A percentile compares a stretch with the other conserved stretches of the same genome.
phyloP scores from a whole-genome alignment of 1,140 invertebrate genomes.

The Diuraphis noxia region DNA sequence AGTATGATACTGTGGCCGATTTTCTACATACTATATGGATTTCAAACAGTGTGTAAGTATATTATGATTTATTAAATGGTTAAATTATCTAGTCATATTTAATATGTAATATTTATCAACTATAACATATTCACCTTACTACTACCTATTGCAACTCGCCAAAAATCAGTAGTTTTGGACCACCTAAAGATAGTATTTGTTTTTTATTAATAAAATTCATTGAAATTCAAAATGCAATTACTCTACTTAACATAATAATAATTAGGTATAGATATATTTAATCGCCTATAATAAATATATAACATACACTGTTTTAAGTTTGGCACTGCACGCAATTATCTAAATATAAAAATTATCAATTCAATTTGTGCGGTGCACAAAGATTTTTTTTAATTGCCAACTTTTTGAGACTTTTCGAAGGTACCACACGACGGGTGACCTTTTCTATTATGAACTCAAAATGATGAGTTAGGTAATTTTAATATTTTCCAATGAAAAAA shows the following conservation, averaged over 20 bases:
- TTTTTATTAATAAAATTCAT: background rate
- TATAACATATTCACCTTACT: background rate
- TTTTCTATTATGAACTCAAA: background rate
- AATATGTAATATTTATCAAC: background rate
- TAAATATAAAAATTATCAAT: background rate
- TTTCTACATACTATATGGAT: constrained; percentile 44
- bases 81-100: background rate
- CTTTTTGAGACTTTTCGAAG: background rate
- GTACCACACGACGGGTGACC: background rate
- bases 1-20: constrained; percentile 48
- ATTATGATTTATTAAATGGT: constrained; percentile 50
- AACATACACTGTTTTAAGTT: background rate
- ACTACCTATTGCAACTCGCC: too few species aligned
- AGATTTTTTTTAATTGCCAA: background rate
- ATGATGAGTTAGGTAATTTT: background rate
- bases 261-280: background rate
- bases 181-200: background rate
- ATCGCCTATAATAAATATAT: background rate
- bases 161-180: background rate
- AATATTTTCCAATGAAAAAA: background rate
- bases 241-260: background rate
- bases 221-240: background rate
- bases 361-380: background rate
- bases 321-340: background rate
- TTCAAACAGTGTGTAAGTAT: constrained; percentile 43